A percentile compares a stretch with the other conserved stretches of the same genome.
Conservation (phyloP, 2,113 vertebrate genomes). For the Todiramphus chloris region DNA sequence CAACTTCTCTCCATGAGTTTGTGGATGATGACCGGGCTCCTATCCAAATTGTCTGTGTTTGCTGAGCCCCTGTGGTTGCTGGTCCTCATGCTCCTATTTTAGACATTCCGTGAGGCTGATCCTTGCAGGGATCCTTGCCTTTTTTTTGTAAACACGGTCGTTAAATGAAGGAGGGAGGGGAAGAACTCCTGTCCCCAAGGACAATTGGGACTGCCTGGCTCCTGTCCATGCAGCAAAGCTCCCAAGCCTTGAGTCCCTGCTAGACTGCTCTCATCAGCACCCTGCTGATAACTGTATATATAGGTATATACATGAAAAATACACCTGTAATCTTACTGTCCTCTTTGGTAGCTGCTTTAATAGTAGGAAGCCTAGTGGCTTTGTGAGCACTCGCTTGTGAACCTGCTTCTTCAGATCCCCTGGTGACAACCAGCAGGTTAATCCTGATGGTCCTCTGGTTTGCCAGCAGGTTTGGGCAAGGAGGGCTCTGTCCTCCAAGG, state of each 20-base stretch:
- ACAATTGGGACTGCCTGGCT: background rate
- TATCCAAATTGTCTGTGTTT: background rate
- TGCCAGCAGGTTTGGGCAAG: background rate
- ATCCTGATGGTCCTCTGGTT: background rate
- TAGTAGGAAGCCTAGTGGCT: background rate
- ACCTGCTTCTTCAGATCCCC: background rate
- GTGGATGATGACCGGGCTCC: accelerated
- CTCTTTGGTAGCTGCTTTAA: background rate
- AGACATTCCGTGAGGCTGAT: background rate
- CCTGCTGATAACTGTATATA: background rate
- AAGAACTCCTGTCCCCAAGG: background rate
- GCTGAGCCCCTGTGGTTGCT: background rate
- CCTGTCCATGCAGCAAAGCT: background rate
- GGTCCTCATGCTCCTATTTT: background rate
- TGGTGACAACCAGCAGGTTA: background rate
- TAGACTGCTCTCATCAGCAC: background rate
- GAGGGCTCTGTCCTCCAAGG: background rate
- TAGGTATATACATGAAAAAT: background rate
- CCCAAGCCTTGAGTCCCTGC: accelerated
- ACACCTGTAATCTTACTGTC: background rate
- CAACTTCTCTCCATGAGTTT: accelerated
- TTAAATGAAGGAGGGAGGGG: background rate
- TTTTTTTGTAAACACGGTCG: background rate
- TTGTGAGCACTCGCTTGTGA: background rate
- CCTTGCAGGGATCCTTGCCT: background rate